Conservation (phyloP, 2,113 vertebrate species). For the Boulengeromyrus knoepffleri region DNA sequence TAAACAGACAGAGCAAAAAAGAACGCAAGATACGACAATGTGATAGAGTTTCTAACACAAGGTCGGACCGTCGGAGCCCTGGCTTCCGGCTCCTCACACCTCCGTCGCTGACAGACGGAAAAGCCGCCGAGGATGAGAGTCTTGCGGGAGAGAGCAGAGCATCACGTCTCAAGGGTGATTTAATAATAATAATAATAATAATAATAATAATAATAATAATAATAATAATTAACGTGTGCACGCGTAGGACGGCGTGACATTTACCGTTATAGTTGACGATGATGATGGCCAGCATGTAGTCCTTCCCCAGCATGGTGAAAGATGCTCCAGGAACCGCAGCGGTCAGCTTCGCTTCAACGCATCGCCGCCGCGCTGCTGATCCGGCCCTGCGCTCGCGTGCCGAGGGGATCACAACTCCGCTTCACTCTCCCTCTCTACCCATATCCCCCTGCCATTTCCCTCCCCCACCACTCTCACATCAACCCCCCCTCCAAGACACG, state of each 20-base stretch:
- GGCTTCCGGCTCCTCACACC: neutral
- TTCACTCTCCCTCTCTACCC: neutral
- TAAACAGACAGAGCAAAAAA: neutral
- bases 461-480: neutral
- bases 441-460: neutral
- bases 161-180: neutral
- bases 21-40: neutral
- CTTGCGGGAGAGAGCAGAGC: neutral
- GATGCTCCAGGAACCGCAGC: neutral
- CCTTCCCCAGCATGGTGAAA: conserved; percentile 15
- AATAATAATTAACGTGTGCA: neutral
- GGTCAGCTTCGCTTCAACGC: neutral
- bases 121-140: neutral
- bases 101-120: neutral
- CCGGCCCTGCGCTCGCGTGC: neutral
- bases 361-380: neutral
- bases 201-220: too few species aligned
- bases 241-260: neutral
- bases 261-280: conserved; percentile 20
- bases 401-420: conserved; percentile 5
- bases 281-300: conserved; percentile 19
- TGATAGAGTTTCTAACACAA: neutral
- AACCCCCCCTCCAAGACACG: neutral
- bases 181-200: neutral
- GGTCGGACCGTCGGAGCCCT: neutral